Evolutionary conservation across 2,113 vertebrate species (phyloP).

Genomic region (Atherinomorus stipes): DNA sequence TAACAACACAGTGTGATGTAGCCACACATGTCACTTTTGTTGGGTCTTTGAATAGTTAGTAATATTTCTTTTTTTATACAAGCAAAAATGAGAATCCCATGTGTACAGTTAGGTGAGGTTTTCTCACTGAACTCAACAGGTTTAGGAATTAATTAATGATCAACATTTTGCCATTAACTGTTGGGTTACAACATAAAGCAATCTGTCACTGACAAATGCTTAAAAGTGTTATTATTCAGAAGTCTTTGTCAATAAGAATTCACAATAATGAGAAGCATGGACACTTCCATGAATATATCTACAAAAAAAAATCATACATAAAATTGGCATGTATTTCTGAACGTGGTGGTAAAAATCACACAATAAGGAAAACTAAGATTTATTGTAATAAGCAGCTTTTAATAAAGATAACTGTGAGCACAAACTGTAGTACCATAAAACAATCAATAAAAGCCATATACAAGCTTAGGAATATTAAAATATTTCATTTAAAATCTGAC

Average conservation of each 20-base stretch:
- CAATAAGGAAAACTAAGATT: conserved; percentile 25
- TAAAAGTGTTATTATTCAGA: neutral
- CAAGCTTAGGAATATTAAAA: conserved; percentile 50
- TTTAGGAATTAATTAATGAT: neutral
- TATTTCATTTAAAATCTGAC: conserved; percentile 47
- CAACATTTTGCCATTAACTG: neutral
- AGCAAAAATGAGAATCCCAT: neutral
- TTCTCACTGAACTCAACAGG: neutral
- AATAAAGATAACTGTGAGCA: conserved; percentile 63
- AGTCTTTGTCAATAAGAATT: conserved; percentile 6
- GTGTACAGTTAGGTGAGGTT: neutral
- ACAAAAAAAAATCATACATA: neutral
- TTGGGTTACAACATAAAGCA: neutral
- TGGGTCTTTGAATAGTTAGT: neutral
- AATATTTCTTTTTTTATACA: neutral
- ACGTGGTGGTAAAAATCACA: neutral
- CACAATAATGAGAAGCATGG: neutral
- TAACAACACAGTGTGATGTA: too few relatives aligned
- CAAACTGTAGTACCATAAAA: conserved; percentile 68
- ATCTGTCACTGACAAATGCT: neutral
- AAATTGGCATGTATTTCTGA: neutral
- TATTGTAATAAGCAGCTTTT: conserved; percentile 61
- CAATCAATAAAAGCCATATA: conserved; percentile 39
- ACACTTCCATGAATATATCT: neutral
- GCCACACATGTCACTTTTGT: too few relatives aligned